Conservation (phyloP, 2,797 vertebrate genomes). For the Macrochelys suwanniensis region DNA sequence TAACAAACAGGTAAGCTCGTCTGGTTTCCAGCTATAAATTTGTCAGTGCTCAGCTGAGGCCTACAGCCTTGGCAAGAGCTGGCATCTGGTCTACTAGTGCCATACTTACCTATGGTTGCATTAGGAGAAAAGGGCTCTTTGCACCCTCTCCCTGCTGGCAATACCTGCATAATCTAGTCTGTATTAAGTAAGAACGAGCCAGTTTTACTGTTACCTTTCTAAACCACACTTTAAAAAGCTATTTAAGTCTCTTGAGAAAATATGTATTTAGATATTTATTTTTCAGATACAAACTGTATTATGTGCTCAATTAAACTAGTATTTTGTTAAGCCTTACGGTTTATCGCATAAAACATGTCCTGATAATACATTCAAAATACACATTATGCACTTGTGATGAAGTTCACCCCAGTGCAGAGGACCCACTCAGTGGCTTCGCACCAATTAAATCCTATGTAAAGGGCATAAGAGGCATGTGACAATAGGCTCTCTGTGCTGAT, state of each 20-base stretch:
- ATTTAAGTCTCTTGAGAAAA: background rate
- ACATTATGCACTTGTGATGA: background rate
- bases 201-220: background rate
- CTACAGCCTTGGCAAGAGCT: background rate
- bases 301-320: background rate
- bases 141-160: accelerated
- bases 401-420: background rate
- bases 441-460: background rate
- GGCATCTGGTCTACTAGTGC: background rate
- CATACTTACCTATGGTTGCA: accelerated
- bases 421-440: background rate
- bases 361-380: background rate
- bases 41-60: background rate
- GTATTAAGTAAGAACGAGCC: background rate
- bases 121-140: background rate
- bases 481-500: background rate
- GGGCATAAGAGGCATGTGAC: background rate
- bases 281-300: background rate
- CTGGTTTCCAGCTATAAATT: background rate
- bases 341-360: background rate
- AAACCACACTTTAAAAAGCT: background rate
- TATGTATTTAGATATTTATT: background rate
- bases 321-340: background rate
- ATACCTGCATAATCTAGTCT: accelerated
- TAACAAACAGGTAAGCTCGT: background rate